Evolutionary conservation across 2,888 invertebrate genomes (phyloP), one percentile per base, ranked within the genome.

Genomic region (Blomia tropicalis): DNA sequence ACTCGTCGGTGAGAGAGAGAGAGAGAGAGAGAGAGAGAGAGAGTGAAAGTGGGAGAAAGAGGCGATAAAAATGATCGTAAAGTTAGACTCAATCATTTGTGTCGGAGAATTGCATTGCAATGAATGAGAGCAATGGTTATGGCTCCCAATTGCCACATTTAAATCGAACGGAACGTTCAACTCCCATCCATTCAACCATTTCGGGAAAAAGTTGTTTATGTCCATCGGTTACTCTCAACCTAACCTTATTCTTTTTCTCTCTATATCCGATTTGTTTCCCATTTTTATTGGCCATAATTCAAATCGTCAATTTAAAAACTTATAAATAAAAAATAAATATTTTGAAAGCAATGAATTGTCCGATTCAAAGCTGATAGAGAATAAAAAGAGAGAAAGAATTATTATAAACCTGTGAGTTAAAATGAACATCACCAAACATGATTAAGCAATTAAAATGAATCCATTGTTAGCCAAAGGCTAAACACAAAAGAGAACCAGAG

Each of bases 101-200:
- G 51, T 25, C 51, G 51, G 27, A 22, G 7, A 7, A 47, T 11
- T 25, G 22, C 7, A n/a, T n/a, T 7, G 41, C 41, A 41, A 41
- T n/a, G n/a, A 47, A 11, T 47, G 22, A 47, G 51, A n/a, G 51
- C 51, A 47, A 27, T n/a, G n/a, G 51, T 47, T 47, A 47, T 47
- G 51, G 51, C 51, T 47, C 51, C 51, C 51, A 47, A 47, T 47
- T 47, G 51, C 51, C 51, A 47, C 51, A 47, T 47, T 47, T 47
- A 27, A 47, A 47, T 47, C 51, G 51, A 47, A 47, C n/a, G n/a
- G n/a, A n/a, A n/a, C n/a, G n/a, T n/a, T n/a, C n/a, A n/a, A n/a
- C n/a, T n/a, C n/a, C n/a, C n/a, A n/a, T n/a, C n/a, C n/a, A n/a
- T n/a, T n/a, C n/a, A n/a, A n/a, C n/a, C n/a, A n/a, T n/a, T n/a